Evolutionary conservation across 2,113 vertebrate genomes (phyloP).

Genomic region (Microcebus griseorufus): DNA sequence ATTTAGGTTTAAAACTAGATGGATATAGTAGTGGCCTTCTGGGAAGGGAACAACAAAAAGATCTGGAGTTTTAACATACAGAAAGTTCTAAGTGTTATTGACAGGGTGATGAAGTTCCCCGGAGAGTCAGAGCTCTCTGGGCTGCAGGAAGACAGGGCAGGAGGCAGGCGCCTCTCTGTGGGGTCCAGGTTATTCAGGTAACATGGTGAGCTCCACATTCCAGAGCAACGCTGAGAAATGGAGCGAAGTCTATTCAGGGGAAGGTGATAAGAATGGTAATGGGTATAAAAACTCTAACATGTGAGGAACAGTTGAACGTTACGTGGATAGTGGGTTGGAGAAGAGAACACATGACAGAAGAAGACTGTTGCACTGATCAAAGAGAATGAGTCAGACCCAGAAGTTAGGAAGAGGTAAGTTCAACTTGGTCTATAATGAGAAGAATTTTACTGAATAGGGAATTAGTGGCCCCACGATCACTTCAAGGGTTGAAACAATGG

Average conservation of each 20-base stretch:
- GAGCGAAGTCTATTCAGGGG: not conserved
- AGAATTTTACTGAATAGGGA: not conserved
- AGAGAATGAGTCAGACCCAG: not conserved
- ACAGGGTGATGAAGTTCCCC: not conserved
- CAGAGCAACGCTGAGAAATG: not conserved
- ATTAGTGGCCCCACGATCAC: no score
- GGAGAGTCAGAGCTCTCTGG: not conserved
- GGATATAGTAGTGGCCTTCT: not conserved
- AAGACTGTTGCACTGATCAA: not conserved
- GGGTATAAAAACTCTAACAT: not conserved
- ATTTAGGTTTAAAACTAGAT: slow-evolving; percentile 20
- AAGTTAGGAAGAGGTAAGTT: not conserved
- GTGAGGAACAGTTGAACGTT: not conserved
- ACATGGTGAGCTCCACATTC: not conserved
- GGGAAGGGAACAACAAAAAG: not conserved
- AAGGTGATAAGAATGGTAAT: not conserved
- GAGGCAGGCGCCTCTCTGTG: not conserved
- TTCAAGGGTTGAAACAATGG: not conserved
- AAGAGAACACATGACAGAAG: not conserved
- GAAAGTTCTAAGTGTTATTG: not conserved
- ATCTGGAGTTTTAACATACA: not conserved
- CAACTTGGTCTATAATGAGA: not conserved
- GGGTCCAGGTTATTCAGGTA: not conserved
- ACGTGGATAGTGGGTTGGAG: not conserved
- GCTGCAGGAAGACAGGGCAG: not conserved